Evolutionary conservation across 2,888 invertebrate species (phyloP).

Genomic region (Ypsolopha scabrella): DNA sequence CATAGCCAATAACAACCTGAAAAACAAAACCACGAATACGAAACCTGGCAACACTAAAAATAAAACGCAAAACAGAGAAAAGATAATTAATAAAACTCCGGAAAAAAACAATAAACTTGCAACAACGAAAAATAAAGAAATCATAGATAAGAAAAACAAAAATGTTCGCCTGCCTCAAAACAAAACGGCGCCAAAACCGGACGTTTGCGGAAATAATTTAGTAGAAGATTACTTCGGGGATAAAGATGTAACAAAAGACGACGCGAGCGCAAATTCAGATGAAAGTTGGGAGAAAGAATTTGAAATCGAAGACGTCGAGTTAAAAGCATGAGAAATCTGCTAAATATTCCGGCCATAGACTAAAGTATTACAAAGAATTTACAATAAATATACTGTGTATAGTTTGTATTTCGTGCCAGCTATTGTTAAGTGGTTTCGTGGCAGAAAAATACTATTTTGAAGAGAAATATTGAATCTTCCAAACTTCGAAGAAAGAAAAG

Average conservation of each 20-base stretch:
- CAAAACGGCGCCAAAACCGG: slow-evolving; percentile 34
- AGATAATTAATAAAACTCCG: slow-evolving; percentile 5
- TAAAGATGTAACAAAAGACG: slow-evolving; percentile 48
- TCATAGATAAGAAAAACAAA: slow-evolving; percentile 36
- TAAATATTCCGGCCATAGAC: slow-evolving; percentile 20
- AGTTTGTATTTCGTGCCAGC: not conserved
- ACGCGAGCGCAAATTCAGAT: slow-evolving; percentile 63
- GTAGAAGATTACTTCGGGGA: slow-evolving; percentile 68
- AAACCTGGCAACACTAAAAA: slow-evolving; percentile 11
- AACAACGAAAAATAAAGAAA: slow-evolving; percentile 27
- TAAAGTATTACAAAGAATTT: slow-evolving; percentile 5
- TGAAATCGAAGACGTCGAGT: slow-evolving; percentile 56
- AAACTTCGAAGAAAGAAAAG: too few relatives aligned
- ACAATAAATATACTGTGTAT: not conserved
- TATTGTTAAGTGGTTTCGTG: too few relatives aligned
- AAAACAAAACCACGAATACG: slow-evolving; percentile 27
- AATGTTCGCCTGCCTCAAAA: slow-evolving; percentile 26
- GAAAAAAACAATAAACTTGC: slow-evolving; percentile 2
- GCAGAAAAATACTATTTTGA: too few relatives aligned
- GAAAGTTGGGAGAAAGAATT: slow-evolving; percentile 74
- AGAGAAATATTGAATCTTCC: too few relatives aligned
- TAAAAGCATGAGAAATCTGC: slow-evolving; percentile 35
- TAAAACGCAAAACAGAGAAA: slow-evolving; percentile 13
- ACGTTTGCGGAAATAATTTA: slow-evolving; percentile 58
- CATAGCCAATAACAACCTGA: slow-evolving; percentile 41